These are phyloP conservation scores for Fratercula arctica DNA, from an alignment of 2,797 vertebrate species.

Conservation along the genomic window DNA sequence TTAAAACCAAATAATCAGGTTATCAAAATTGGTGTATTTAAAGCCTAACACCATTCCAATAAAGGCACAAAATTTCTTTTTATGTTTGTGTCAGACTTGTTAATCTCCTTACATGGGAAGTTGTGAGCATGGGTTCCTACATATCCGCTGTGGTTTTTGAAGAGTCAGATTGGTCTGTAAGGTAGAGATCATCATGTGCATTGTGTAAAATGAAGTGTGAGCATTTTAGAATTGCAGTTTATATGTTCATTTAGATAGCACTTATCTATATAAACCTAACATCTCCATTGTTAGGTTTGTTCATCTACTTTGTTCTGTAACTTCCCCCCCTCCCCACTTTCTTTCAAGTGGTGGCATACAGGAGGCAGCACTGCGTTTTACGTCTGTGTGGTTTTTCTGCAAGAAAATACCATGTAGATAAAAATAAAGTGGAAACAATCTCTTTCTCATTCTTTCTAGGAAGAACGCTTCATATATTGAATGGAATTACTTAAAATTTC, in stretches of 20 bases:
- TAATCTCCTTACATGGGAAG: slow-evolving; percentile 72
- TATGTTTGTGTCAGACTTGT: slow-evolving; percentile 79
- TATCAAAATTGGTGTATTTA: slow-evolving; percentile 89
- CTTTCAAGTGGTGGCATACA: slow-evolving; percentile 55
- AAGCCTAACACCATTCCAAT: slow-evolving; percentile 93
- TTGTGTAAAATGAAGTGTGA: slow-evolving; percentile 74
- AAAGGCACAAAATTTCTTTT: slow-evolving; percentile 93
- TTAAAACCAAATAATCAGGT: slow-evolving; percentile 85
- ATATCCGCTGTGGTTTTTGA: slow-evolving; percentile 63
- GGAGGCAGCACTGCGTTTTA: slow-evolving; percentile 64
- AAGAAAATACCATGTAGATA: slow-evolving; percentile 72
- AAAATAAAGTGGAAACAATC: slow-evolving; percentile 76
- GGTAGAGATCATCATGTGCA: slow-evolving; percentile 69
- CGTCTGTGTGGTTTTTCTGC: slow-evolving; percentile 73
- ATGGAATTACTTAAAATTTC: slow-evolving; percentile 1
- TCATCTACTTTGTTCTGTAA: slow-evolving; percentile 73
- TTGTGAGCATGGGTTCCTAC: slow-evolving; percentile 70
- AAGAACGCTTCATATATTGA: slow-evolving; percentile 13
- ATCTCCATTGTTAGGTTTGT: slow-evolving; percentile 65
- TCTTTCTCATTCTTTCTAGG: slow-evolving; percentile 70
- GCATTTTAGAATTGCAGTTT: slow-evolving; percentile 70
- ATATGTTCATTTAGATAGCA: slow-evolving; percentile 74
- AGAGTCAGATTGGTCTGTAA: slow-evolving; percentile 65
- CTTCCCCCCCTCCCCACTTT: slow-evolving; percentile 40
- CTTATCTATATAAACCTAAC: slow-evolving; percentile 47